phyloP scores from a whole-genome alignment of 1,140 invertebrate genomes.

The Procambarus clarkii region DNA sequence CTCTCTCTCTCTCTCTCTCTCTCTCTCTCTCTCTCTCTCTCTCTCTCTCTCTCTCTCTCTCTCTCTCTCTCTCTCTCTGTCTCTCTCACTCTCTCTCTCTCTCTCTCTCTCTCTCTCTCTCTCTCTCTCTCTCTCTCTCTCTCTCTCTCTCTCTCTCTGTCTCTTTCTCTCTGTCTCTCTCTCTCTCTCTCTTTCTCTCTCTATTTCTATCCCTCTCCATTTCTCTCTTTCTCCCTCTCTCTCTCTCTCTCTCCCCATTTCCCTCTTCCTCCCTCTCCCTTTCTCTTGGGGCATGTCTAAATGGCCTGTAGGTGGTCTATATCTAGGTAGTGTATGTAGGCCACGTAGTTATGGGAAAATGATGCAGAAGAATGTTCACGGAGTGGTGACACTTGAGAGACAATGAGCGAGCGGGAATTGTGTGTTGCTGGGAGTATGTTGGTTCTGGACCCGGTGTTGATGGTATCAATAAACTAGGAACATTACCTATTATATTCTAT shows the following conservation, averaged over 20 bases:
- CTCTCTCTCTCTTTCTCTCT: no score
- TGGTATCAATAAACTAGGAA: neutral
- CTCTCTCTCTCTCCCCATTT: no score
- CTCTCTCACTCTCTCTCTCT: no score
- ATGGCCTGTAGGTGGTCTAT: neutral
- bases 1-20: no score
- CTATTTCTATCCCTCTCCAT: no score
- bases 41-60: constrained; percentile 15
- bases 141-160: no score
- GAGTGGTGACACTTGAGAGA: neutral
- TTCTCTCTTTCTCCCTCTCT: no score
- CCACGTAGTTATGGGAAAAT: neutral
- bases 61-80: neutral
- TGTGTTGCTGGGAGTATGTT: neutral
- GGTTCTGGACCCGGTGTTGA: neutral
- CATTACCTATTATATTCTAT: neutral
- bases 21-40: neutral
- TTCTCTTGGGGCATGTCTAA: neutral
- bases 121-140: no score
- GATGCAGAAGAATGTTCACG: neutral
- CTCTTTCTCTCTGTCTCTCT: no score
- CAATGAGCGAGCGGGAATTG: neutral
- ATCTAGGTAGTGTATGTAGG: neutral
- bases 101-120: no score
- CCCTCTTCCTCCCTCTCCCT: no score